These are phyloP conservation scores for Elephas maximus DNA, from an alignment of 2,113 vertebrate genomes.

Conservation along the genomic window DNA sequence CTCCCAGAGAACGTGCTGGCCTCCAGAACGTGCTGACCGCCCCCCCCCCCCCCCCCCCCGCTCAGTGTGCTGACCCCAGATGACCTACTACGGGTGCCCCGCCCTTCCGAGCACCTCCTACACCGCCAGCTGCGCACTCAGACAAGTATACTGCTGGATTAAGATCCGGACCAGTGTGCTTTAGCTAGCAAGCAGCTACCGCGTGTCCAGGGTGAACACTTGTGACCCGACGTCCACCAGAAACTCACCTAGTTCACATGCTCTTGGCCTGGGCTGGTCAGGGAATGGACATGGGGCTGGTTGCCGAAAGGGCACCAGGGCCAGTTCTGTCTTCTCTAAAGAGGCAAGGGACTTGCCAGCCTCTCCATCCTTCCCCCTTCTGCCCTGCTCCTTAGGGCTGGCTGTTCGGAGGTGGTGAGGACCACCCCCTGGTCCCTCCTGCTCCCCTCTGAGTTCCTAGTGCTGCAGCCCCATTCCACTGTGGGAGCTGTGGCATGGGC, in stretches of 20 bases:
- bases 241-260: accelerated
- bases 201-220: accelerated
- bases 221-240: neutral
- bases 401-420: neutral
- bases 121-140: neutral
- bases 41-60: too few species aligned
- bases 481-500: neutral
- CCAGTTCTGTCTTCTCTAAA: neutral
- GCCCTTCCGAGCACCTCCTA: neutral
- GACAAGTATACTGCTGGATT: neutral
- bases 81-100: neutral
- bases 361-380: neutral
- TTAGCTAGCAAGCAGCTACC: neutral
- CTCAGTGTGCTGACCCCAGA: neutral
- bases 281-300: neutral
- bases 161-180: neutral
- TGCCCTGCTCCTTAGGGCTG: neutral
- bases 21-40: too few species aligned
- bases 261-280: neutral
- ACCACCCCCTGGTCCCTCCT: accelerated
- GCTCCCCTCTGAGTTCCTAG: neutral
- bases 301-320: neutral
- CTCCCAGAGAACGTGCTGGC: too few species aligned
- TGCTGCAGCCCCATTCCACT: neutral
- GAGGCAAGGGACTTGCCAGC: neutral